Conservation (phyloP, 2,888 invertebrate genomes). For the Ceriagrion tenellum region DNA sequence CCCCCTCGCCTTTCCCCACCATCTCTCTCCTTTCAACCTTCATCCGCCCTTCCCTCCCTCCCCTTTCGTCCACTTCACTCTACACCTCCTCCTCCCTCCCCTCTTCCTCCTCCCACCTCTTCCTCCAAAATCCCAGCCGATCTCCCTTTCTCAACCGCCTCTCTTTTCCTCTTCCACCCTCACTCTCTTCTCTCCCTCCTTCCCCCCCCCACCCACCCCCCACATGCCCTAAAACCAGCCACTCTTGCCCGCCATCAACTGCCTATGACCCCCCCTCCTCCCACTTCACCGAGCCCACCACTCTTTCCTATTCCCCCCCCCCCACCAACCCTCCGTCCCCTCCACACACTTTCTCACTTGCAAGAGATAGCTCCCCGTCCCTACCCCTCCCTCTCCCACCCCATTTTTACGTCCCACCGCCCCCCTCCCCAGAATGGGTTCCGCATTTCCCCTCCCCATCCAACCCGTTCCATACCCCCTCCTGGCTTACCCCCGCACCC, state of each 20-base stretch:
- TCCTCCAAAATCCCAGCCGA: not conserved
- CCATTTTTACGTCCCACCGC: not conserved
- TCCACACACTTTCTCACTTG: not conserved
- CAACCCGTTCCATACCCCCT: not conserved
- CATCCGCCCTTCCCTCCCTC: not conserved
- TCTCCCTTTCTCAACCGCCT: not conserved
- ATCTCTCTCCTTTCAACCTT: not conserved
- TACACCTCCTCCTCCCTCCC: not conserved
- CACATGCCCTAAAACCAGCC: not conserved
- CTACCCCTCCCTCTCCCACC: not conserved
- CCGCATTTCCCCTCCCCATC: not conserved
- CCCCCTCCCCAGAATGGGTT: not conserved
- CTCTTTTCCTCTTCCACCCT: not conserved
- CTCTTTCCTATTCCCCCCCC: not conserved
- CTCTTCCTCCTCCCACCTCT: not conserved
- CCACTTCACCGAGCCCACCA: not conserved
- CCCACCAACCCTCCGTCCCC: too few relatives aligned
- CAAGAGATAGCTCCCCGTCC: not conserved
- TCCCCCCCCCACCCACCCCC: not conserved
- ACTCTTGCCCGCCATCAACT: conserved; percentile 29
- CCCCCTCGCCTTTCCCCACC: not conserved
- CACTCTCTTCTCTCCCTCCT: not conserved
- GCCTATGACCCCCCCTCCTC: not conserved
- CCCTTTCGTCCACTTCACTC: too few relatives aligned
- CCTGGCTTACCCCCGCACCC: not conserved